A percentile compares a stretch with the other conserved stretches of the same genome.
These are phyloP conservation scores for Aspidoscelis tigris DNA, from an alignment of 2,113 vertebrate species.

Conservation along the genomic window DNA sequence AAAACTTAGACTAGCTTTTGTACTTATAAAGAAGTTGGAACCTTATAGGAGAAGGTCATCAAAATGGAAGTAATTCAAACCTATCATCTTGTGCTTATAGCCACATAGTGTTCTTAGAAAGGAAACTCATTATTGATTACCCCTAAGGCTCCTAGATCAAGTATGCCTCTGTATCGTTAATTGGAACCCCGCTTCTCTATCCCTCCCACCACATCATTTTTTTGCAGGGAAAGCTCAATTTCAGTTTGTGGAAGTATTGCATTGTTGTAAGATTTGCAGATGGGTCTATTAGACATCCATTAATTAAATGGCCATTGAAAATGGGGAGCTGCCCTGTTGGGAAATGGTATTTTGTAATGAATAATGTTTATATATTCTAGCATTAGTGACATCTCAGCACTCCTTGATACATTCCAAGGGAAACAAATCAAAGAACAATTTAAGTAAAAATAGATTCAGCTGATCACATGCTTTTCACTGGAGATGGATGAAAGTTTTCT, in stretches of 20 bases:
- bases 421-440: conserved; percentile 67
- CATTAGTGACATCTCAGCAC: conserved; percentile 57
- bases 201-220: conserved; percentile 73
- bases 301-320: conserved; percentile 76
- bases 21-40: conserved; percentile 62
- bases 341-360: conserved; percentile 60
- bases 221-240: conserved; percentile 78
- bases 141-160: conserved; percentile 72
- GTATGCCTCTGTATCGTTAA: conserved; percentile 74
- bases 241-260: conserved; percentile 73
- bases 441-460: conserved; percentile 49
- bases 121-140: conserved; percentile 81
- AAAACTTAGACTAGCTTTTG: conserved; percentile 62
- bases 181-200: conserved; percentile 68
- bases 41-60: conserved; percentile 70
- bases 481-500: conserved; percentile 35
- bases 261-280: conserved; percentile 72
- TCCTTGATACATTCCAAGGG: conserved; percentile 36
- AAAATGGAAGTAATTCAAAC: conserved; percentile 72
- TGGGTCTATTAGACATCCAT: conserved; percentile 78
- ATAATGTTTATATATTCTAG: conserved; percentile 57
- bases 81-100: conserved; percentile 62
- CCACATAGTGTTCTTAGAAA: conserved; percentile 65
- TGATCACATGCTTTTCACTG: conserved; percentile 50
- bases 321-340: conserved; percentile 50